Conservation (phyloP, 2,797 vertebrate genomes). For the Sus cebifrons region DNA sequence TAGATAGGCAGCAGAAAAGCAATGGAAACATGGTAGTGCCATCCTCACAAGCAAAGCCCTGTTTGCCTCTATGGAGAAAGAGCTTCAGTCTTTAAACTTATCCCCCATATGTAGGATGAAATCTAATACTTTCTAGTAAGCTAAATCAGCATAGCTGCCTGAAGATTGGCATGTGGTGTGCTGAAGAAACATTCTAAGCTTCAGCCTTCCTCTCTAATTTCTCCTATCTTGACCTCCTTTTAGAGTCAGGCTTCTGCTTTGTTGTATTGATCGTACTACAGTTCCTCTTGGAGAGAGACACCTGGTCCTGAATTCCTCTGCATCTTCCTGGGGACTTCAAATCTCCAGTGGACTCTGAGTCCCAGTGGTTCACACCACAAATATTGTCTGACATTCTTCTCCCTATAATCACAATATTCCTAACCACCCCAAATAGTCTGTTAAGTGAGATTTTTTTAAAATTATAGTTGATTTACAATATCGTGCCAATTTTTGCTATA, state of each 20-base stretch:
- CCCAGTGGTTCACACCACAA: not conserved
- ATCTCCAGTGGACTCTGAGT: not conserved
- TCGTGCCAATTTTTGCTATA: no score
- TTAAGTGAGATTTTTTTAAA: not conserved
- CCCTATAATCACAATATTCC: not conserved
- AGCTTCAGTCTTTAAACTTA: not conserved
- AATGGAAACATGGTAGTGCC: not conserved
- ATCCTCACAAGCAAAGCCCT: not conserved
- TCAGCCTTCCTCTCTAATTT: not conserved
- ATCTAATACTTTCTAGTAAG: fast-evolving
- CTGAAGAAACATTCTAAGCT: not conserved
- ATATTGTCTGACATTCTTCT: not conserved
- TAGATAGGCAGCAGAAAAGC: not conserved
- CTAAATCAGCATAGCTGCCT: not conserved
- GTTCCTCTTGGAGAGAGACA: not conserved
- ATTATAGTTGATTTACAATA: no score
- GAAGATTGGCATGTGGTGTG: not conserved
- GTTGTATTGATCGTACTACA: not conserved
- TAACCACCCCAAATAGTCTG: not conserved
- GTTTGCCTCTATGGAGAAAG: not conserved
- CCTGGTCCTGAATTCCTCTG: not conserved
- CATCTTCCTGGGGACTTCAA: not conserved
- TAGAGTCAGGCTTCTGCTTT: not conserved
- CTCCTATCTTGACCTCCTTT: not conserved
- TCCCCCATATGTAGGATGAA: not conserved